phyloP scores from a whole-genome alignment of 2,797 vertebrate species.

The Melanotaenia parkinsoni region DNA sequence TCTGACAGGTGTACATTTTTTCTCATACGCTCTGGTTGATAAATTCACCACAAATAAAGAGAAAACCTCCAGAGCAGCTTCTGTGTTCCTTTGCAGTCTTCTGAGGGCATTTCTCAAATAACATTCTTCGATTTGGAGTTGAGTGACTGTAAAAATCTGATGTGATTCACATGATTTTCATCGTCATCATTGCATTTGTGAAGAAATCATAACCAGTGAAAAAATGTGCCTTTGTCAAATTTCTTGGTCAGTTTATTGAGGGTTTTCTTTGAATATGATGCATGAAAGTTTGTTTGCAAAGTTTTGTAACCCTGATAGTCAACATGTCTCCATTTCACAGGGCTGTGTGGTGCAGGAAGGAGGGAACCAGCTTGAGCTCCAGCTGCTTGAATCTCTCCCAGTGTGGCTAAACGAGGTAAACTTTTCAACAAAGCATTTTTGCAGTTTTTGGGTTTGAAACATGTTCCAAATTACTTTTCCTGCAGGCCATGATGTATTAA shows the following conservation, averaged over 20 bases:
- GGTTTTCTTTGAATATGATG: not conserved
- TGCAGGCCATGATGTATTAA: not conserved
- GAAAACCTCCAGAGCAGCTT: not conserved
- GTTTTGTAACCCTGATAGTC: not conserved
- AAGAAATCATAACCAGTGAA: not conserved
- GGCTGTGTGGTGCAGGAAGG: conserved; percentile 56
- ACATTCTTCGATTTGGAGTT: not conserved
- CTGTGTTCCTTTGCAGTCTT: not conserved
- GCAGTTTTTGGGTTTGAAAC: too few relatives aligned
- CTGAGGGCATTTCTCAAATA: not conserved
- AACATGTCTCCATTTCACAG: conserved; percentile 41
- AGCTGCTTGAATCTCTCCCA: conserved; percentile 60
- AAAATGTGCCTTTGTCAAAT: not conserved
- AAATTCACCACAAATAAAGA: not conserved
- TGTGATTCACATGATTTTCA: conserved; percentile 4
- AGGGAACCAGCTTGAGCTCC: conserved; percentile 54
- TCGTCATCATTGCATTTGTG: not conserved
- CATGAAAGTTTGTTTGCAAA: not conserved
- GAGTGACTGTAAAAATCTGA: not conserved
- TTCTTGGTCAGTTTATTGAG: not conserved
- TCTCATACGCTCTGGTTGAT: not conserved
- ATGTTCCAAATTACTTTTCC: conserved; percentile 4
- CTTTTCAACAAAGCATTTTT: not conserved
- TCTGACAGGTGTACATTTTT: conserved; percentile 23
- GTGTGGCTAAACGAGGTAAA: conserved; percentile 63